Conservation (phyloP, 2,888 invertebrate genomes). For the Tachina grossa region DNA sequence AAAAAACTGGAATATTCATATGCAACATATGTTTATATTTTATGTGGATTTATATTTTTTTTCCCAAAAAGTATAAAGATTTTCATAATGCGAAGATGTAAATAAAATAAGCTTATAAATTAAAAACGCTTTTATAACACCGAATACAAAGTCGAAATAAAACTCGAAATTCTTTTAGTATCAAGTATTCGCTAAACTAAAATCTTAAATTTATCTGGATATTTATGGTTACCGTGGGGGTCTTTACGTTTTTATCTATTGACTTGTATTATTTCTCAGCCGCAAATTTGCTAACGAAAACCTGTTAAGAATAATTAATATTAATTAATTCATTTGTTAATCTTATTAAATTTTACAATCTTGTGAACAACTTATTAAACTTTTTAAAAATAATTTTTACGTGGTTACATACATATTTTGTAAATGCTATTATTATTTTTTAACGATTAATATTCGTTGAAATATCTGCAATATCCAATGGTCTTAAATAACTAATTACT, state of each 20-base stretch:
- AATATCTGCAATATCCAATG: constrained; percentile 17
- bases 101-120: too few species aligned
- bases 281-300: constrained; percentile 1
- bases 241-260: background rate
- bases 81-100: too few species aligned
- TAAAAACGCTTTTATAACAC: too few species aligned
- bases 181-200: too few species aligned
- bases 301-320: constrained; percentile 9
- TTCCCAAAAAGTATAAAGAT: too few species aligned
- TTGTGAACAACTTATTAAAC: constrained; percentile 19
- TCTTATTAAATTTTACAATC: constrained; percentile 41
- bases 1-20: background rate
- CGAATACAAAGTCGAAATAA: too few species aligned
- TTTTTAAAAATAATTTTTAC: constrained; percentile 31
- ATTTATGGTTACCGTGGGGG: background rate
- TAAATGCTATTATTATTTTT: constrained; percentile 54
- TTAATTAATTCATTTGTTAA: constrained; percentile 15
- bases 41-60: too few species aligned
- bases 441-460: constrained; percentile 3
- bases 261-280: constrained; percentile 8
- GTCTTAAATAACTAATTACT: constrained; percentile 46
- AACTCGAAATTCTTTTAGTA: too few species aligned
- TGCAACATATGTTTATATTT: too few species aligned
- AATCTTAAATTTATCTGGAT: background rate
- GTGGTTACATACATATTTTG: constrained; percentile 33